A percentile compares a stretch with the other conserved stretches of the same genome.
These are phyloP conservation scores for Megalops cyprinoides DNA, from an alignment of 2,797 vertebrate genomes.

Conservation along the genomic window DNA sequence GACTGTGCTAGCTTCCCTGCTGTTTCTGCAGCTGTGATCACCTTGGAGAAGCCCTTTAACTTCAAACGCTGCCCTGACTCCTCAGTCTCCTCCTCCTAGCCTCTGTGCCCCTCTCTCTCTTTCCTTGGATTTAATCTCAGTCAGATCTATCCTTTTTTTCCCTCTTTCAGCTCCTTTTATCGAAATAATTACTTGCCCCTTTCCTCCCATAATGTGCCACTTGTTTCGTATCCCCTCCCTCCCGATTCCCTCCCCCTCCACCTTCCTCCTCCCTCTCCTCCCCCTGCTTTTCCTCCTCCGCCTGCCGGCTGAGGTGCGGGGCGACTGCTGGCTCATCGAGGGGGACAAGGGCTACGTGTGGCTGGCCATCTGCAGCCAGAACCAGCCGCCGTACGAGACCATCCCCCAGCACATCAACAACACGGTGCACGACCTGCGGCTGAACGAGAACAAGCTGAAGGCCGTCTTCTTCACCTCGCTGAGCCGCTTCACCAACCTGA, in stretches of 20 bases:
- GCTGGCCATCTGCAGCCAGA: constrained; percentile 99
- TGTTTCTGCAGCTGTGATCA: constrained; percentile 63
- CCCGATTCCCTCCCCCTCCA: constrained; percentile 37
- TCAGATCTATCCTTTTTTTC: not conserved
- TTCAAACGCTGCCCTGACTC: constrained; percentile 48
- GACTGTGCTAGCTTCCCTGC: constrained; percentile 61
- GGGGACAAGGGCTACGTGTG: constrained; percentile 98
- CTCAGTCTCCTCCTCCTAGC: constrained; percentile 6
- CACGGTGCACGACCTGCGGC: constrained; percentile 93
- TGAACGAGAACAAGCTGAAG: constrained; percentile 98
- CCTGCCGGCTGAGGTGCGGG: constrained; percentile 65
- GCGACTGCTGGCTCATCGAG: constrained; percentile 98
- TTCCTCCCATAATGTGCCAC: constrained; percentile 48
- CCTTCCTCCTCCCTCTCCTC: constrained; percentile 69
- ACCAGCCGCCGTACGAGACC: constrained; percentile 97
- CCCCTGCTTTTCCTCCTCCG: constrained; percentile 65
- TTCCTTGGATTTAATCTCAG: not conserved
- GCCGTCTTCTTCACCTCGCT: constrained; percentile 92
- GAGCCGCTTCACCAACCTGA: constrained; percentile 95
- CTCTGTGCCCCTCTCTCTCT: not conserved
- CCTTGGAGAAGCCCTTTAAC: constrained; percentile 51
- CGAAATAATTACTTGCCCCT: not conserved
- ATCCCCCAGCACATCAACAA: constrained; percentile 99
- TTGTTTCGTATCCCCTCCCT: constrained; percentile 39
- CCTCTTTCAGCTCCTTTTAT: constrained; percentile 18